Base-by-base conservation (phyloP, 1,140 invertebrate genomes). In the Drosophila chauvacae region DNA sequence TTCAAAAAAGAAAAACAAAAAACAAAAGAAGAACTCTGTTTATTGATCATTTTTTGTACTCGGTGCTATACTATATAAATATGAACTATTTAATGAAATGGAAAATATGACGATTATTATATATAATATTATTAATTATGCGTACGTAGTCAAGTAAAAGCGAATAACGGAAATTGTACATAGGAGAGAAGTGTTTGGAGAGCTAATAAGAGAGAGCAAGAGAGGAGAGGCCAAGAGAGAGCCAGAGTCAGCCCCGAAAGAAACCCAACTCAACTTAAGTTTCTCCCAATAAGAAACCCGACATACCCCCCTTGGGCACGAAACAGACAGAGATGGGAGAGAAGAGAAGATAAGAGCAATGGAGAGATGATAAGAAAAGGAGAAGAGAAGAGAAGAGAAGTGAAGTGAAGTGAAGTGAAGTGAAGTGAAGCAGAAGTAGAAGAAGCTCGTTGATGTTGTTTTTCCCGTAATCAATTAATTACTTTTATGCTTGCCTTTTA, bases 61-160 rank as follows among this genome's bases (percentile, higher is more conserved):
- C 85, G 85, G 85, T 90, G 85, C 85, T 90, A 90, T 90, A 90
- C 85, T 90, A 90, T 90, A 90, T 90, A 88, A 90, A 90, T 90
- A 90, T 79, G 65, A 78, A 90, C 86, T 90, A 88, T 79, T 88
- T 90, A 90, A 90, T 74, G 77, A 88, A 58, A 39, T 51, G 45
- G 45, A 63, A 39, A 62, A 77, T 42, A 80, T 53, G 47, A 78
- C 59, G 66, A 78, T 78, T 80, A 80, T 69, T 71, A 71, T 80
- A 71, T 80, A 71, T 73, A 74, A 74, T 48, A 70, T 80, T 55
- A 88, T 73, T 84, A 88, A 79, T 83, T 80, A 84, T 81, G 85
- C 80, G 84, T 87, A 88, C 73, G 84, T 87, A 88, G 84, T 72
- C 77, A 88, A 80, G 80, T 83, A 87, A 84, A 51, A 64, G 56